phyloP scores from a whole-genome alignment of 2,113 vertebrate species.

The Carollia perspicillata region DNA sequence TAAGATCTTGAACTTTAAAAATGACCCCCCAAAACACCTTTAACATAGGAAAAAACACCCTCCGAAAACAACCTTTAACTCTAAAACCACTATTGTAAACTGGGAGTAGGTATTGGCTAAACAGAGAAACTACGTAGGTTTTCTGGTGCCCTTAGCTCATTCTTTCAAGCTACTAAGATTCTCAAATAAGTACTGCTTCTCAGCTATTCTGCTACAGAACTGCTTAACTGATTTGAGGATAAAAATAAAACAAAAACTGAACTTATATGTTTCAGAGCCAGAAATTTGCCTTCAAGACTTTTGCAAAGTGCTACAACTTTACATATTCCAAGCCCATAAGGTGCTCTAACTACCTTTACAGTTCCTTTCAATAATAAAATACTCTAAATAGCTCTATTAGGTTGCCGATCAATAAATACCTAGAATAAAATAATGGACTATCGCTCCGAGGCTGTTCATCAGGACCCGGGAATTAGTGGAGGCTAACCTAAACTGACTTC shows the following conservation, averaged over 20 bases:
- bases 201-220: slow-evolving; percentile 24
- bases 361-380: neutral
- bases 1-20: slow-evolving; percentile 30
- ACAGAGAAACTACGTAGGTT: neutral
- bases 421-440: neutral
- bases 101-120: neutral
- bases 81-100: neutral
- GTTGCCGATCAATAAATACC: neutral
- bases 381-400: neutral
- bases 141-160: neutral
- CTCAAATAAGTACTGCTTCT: neutral
- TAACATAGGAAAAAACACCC: neutral
- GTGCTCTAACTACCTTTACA: neutral
- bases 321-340: neutral
- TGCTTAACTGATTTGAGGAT: neutral
- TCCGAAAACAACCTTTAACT: slow-evolving; percentile 26
- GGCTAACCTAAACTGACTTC: neutral
- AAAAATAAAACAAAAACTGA: slow-evolving; percentile 21
- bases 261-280: neutral
- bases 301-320: neutral
- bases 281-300: neutral
- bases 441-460: neutral
- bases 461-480: neutral
- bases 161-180: slow-evolving; percentile 14
- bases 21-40: neutral